Percentiles rank a stretch among this genome's conserved stretches.
Conservation (phyloP, 2,113 vertebrate species). For the Strix uralensis region DNA sequence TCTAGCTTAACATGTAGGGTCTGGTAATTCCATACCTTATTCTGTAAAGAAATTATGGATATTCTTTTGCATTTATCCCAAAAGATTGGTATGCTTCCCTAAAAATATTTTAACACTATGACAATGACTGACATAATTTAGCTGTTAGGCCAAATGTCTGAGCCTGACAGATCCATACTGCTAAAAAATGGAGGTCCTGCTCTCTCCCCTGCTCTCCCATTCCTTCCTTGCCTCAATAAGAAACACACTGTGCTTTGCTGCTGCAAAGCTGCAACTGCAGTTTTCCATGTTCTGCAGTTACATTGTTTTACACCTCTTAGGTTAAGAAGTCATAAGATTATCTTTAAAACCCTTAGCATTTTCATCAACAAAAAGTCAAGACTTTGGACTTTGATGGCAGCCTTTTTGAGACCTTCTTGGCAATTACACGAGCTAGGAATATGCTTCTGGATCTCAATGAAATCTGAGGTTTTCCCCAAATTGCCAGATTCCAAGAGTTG, state of each 20-base stretch:
- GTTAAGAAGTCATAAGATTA: neutral
- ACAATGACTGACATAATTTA: neutral
- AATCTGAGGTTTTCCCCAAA: neutral
- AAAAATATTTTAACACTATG: neutral
- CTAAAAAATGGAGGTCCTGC: neutral
- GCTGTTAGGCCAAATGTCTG: neutral
- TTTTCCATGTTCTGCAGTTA: neutral
- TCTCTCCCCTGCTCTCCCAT: neutral
- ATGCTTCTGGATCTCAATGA: neutral
- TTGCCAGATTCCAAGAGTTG: neutral
- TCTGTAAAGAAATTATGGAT: neutral
- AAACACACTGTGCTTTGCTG: neutral
- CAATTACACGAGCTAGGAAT: neutral
- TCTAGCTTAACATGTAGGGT: neutral
- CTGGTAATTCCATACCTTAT: neutral
- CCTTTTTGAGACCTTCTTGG: neutral
- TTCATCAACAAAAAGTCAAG: neutral
- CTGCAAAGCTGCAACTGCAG: neutral
- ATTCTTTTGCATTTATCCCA: neutral
- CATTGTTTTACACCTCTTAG: neutral
- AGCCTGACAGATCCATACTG: neutral
- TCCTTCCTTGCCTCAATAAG: neutral
- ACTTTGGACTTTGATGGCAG: neutral
- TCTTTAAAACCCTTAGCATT: neutral
- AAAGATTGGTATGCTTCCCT: fast-evolving